These are phyloP conservation scores for Zosterops lateralis DNA, from an alignment of 2,113 vertebrate species.

Conservation along the genomic window DNA sequence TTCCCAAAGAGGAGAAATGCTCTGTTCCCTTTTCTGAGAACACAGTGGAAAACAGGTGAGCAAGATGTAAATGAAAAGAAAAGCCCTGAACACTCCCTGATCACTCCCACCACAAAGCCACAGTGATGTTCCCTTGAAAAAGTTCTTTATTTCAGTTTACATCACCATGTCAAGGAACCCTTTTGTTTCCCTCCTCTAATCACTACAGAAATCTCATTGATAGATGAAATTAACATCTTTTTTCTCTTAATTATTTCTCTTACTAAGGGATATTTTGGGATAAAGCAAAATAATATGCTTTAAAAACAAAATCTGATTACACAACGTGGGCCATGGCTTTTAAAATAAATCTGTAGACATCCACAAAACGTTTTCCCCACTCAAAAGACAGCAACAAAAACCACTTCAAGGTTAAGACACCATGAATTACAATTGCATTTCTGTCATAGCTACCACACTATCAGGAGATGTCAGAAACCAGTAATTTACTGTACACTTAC, in stretches of 20 bases:
- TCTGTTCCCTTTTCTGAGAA: neutral
- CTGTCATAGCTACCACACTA: neutral
- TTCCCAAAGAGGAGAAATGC: neutral
- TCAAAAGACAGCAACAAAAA: neutral
- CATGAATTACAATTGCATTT: constrained; percentile 10
- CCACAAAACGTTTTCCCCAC: neutral
- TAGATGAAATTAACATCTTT: neutral
- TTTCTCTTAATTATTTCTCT: neutral
- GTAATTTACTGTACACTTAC: constrained; percentile 6
- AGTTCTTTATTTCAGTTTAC: neutral
- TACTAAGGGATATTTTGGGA: neutral
- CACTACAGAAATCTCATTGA: neutral
- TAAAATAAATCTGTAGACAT: neutral
- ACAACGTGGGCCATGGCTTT: neutral
- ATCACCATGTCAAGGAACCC: neutral
- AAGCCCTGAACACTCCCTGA: neutral
- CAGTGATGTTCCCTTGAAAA: neutral
- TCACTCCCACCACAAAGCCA: neutral
- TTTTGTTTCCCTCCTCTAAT: neutral
- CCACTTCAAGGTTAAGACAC: constrained; percentile 6
- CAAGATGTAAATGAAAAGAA: neutral
- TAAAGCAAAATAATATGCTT: neutral
- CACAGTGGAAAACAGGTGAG: neutral
- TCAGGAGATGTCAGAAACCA: constrained; percentile 22
- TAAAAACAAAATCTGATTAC: neutral